Percentiles rank a stretch among this genome's conserved stretches.
These are phyloP conservation scores for Benthosema pterotum DNA, from an alignment of 2,797 vertebrate genomes.

Conservation along the genomic window DNA sequence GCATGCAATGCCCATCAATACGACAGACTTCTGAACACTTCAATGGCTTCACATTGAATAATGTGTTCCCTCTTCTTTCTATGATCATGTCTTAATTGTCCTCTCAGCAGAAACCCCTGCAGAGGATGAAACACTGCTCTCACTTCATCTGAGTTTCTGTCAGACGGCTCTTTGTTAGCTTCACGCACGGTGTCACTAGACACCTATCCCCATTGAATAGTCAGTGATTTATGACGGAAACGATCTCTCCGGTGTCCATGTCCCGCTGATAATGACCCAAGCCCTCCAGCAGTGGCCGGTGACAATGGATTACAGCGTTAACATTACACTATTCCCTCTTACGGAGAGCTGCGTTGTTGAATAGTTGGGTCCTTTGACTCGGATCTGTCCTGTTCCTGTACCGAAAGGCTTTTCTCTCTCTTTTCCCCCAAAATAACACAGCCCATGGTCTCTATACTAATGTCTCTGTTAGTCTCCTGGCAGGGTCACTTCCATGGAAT, in stretches of 20 bases:
- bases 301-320: slow-evolving; percentile 55
- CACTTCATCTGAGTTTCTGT: slow-evolving; percentile 47
- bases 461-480: slow-evolving; percentile 38
- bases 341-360: slow-evolving; percentile 22
- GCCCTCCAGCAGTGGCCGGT: slow-evolving; percentile 38
- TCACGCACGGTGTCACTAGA: slow-evolving; percentile 75
- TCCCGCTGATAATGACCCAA: slow-evolving; percentile 49
- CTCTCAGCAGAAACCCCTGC: slow-evolving; percentile 28
- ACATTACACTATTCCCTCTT: slow-evolving; percentile 46
- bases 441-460: slow-evolving; percentile 16
- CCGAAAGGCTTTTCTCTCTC: slow-evolving; percentile 11
- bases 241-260: slow-evolving; percentile 85
- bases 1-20: too few species aligned
- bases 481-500: slow-evolving; percentile 40
- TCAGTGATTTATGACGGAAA: slow-evolving; percentile 73
- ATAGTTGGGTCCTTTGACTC: slow-evolving; percentile 34
- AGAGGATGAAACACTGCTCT: slow-evolving; percentile 21
- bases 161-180: slow-evolving; percentile 56
- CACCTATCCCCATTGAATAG: slow-evolving; percentile 66
- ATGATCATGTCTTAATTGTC: slow-evolving; percentile 6
- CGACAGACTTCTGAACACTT: not conserved
- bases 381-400: slow-evolving; percentile 14
- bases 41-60: slow-evolving; percentile 8
- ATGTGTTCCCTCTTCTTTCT: slow-evolving; percentile 15
- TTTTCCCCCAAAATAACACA: not conserved